These are phyloP conservation scores for Danio tinwini DNA, from an alignment of 2,797 vertebrate genomes.

Conservation along the genomic window DNA sequence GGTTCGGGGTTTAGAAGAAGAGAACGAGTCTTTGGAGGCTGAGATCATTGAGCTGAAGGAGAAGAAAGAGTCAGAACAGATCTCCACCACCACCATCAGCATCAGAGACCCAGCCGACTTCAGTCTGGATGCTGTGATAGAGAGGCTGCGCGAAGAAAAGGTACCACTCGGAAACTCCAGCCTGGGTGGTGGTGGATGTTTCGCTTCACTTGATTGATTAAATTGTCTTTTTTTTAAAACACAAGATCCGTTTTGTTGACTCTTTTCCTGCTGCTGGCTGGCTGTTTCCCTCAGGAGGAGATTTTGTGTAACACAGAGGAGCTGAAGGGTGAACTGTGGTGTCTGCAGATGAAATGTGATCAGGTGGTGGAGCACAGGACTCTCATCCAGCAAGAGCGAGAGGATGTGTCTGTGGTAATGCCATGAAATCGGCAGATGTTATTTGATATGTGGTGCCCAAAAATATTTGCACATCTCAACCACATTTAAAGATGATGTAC, in stretches of 20 bases:
- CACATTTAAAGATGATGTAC: not conserved
- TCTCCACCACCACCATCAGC: constrained; percentile 36
- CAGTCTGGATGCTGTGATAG: constrained; percentile 73
- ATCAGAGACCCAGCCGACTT: constrained; percentile 49
- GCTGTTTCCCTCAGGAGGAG: constrained; percentile 70
- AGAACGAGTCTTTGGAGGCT: constrained; percentile 76
- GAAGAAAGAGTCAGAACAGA: constrained; percentile 41
- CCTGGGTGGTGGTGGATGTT: constrained; percentile 31
- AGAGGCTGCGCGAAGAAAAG: constrained; percentile 74
- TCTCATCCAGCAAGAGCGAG: constrained; percentile 66
- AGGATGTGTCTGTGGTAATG: constrained; percentile 74
- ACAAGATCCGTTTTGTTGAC: not conserved
- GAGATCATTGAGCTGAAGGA: constrained; percentile 72
- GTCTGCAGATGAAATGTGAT: constrained; percentile 67
- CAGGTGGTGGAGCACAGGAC: constrained; percentile 66
- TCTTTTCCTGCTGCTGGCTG: not conserved
- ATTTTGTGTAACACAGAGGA: constrained; percentile 67
- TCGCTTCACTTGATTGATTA: not conserved
- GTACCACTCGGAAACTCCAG: constrained; percentile 57
- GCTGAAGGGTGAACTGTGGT: constrained; percentile 69
- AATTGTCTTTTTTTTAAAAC: not conserved
- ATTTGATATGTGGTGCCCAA: not conserved
- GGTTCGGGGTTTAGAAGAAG: constrained; percentile 77
- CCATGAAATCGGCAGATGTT: constrained; percentile 1
- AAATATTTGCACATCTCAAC: not conserved